These are phyloP conservation scores for Callocephalon fimbriatum DNA, from an alignment of 2,113 vertebrate genomes.

Conservation along the genomic window DNA sequence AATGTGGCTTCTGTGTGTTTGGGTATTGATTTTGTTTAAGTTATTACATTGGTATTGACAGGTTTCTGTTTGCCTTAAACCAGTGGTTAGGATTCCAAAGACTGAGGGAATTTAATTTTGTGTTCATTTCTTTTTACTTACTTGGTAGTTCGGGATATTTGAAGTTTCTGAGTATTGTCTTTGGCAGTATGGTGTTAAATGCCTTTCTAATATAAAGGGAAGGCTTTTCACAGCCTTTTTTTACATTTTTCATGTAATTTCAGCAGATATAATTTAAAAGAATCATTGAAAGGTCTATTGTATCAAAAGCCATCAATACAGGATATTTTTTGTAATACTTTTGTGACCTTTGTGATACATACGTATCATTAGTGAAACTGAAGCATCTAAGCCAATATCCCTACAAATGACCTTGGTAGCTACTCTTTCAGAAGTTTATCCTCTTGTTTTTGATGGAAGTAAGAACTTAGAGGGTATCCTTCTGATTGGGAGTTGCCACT, in stretches of 20 bases:
- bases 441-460: background rate
- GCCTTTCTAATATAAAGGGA: background rate
- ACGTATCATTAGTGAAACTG: background rate
- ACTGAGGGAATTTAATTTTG: background rate
- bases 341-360: background rate
- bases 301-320: background rate
- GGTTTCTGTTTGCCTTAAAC: background rate
- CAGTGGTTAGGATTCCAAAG: background rate
- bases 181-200: background rate
- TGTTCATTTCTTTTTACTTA: background rate
- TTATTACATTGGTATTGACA: background rate
- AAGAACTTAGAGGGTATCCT: background rate
- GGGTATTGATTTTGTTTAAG: background rate
- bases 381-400: background rate
- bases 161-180: background rate
- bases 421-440: background rate
- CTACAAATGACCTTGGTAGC: background rate
- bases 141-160: background rate
- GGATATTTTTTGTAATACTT: background rate
- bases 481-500: background rate
- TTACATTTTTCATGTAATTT: background rate
- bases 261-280: background rate
- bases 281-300: background rate
- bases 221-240: background rate
- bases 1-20: accelerated